A percentile compares a stretch with the other conserved stretches of the same genome.
Conservation (phyloP, 2,888 invertebrate species). For the Petrolisthes manimaculis region DNA sequence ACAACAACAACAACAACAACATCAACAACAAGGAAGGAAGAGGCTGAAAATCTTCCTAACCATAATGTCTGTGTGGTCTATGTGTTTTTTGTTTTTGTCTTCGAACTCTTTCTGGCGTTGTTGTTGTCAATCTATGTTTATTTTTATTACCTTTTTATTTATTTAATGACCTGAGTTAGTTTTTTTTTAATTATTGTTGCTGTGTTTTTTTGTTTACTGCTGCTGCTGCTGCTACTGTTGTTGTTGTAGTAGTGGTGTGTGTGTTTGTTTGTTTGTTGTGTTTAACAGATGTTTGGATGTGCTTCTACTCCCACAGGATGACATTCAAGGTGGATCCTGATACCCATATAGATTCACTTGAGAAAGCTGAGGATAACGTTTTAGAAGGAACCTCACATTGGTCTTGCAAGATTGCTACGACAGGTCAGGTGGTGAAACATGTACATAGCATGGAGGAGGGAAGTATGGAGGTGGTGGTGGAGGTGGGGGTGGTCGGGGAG, state of each 20-base stretch:
- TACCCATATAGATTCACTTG: slow-evolving; percentile 97
- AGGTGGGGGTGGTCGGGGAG: neutral
- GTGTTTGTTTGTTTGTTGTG: slow-evolving; percentile 15
- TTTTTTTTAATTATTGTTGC: neutral
- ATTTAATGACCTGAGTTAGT: neutral
- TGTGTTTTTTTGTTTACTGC: slow-evolving; percentile 11
- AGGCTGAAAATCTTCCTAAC: no score
- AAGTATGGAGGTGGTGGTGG: slow-evolving; percentile 41
- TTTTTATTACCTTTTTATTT: slow-evolving; percentile 8
- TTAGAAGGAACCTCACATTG: slow-evolving; percentile 99
- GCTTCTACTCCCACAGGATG: slow-evolving; percentile 79
- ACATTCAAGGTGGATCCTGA: slow-evolving; percentile 97
- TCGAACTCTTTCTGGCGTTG: slow-evolving; percentile 10
- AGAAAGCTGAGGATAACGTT: slow-evolving; percentile 97
- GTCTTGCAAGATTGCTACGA: slow-evolving; percentile 99
- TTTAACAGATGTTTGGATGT: slow-evolving; percentile 39
- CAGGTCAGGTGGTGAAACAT: slow-evolving; percentile 79
- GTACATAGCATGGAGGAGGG: slow-evolving; percentile 61
- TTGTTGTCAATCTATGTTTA: slow-evolving; percentile 4
- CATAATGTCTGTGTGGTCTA: neutral
- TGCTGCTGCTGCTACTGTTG: neutral
- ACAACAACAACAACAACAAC: no score
- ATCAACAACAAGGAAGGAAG: no score
- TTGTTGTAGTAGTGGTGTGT: neutral
- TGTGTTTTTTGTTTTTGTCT: neutral